phyloP scores from a whole-genome alignment of 2,888 invertebrate species.

The Caenorhabditis uteleia region DNA sequence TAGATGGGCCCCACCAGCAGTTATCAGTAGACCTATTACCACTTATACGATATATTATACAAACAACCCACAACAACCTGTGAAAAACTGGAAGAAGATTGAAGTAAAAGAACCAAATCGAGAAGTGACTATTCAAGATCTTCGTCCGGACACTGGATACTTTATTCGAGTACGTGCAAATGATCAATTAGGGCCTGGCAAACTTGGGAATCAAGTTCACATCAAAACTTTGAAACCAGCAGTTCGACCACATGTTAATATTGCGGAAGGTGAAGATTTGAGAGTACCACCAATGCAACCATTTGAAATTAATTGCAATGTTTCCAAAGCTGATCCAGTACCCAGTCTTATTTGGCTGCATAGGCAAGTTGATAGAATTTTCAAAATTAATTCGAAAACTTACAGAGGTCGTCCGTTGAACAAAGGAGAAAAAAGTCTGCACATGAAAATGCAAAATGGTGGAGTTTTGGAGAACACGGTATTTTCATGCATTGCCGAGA shows the following conservation, averaged over 20 bases:
- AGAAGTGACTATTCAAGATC: conserved; percentile 55
- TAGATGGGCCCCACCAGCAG: conserved; percentile 64
- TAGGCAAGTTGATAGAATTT: conserved; percentile 39
- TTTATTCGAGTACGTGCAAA: conserved; percentile 65
- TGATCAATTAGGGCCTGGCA: conserved; percentile 65
- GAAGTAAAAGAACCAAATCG: conserved; percentile 60
- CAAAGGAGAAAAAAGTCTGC: conserved; percentile 51
- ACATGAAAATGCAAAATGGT: conserved; percentile 61
- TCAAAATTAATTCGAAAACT: not conserved
- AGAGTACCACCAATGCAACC: conserved; percentile 60
- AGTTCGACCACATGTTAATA: conserved; percentile 61
- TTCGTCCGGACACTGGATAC: conserved; percentile 63
- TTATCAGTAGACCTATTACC: conserved; percentile 66
- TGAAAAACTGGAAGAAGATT: conserved; percentile 64
- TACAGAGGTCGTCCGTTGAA: conserved; percentile 58
- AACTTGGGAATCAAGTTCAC: conserved; percentile 62
- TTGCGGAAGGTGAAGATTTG: conserved; percentile 65
- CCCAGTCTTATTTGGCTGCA: conserved; percentile 62
- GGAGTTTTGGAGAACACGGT: conserved; percentile 59
- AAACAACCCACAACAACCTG: conserved; percentile 61
- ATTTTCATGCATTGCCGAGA: conserved; percentile 66
- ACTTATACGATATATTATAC: conserved; percentile 68
- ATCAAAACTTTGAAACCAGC: conserved; percentile 64
- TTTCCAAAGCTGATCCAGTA: conserved; percentile 64
- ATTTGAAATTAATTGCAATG: conserved; percentile 64